phyloP scores from a whole-genome alignment of 2,797 vertebrate genomes.

The Bradypodion pumilum region DNA sequence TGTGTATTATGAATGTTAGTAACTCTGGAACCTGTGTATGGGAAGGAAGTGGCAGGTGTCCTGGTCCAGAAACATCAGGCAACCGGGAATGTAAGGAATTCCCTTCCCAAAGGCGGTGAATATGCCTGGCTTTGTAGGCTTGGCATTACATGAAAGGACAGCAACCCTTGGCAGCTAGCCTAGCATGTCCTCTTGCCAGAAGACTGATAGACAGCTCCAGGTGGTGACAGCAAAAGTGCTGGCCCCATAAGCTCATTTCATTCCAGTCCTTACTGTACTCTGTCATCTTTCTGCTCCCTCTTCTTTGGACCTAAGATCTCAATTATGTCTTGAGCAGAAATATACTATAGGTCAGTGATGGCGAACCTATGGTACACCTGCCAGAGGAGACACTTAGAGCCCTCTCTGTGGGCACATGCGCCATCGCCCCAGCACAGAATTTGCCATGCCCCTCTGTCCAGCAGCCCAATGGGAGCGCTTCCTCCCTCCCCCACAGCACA shows the following conservation, averaged over 20 bases:
- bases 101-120: neutral
- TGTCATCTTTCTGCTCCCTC: neutral
- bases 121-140: neutral
- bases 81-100: neutral
- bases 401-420: too few relatives aligned
- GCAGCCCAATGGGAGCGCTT: too few relatives aligned
- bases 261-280: neutral
- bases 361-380: too few relatives aligned
- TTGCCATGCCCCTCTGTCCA: too few relatives aligned
- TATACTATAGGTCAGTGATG: neutral
- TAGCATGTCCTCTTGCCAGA: neutral
- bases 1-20: neutral
- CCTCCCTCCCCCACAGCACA: too few relatives aligned
- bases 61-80: slow-evolving; percentile 7
- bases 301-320: neutral
- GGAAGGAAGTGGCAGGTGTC: neutral
- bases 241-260: neutral
- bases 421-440: too few relatives aligned
- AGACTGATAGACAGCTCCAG: neutral
- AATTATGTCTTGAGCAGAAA: neutral
- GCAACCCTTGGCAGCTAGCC: neutral
- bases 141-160: neutral
- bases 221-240: neutral
- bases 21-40: neutral
- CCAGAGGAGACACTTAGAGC: too few relatives aligned